Conservation (phyloP, 1,140 invertebrate species). For the Stegodyphus dumicola region DNA sequence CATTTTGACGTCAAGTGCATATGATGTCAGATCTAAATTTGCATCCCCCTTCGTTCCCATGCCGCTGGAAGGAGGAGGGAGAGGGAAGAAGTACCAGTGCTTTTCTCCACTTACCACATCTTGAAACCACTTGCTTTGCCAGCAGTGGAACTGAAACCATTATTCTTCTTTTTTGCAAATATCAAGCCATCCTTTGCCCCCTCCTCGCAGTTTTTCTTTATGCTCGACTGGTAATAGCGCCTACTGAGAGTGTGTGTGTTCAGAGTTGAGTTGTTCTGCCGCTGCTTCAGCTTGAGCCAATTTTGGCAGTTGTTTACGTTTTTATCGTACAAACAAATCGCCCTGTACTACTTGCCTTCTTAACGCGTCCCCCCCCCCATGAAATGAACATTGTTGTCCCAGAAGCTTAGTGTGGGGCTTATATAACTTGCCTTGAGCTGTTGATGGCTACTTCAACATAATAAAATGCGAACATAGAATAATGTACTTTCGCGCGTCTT, state of each 20-base stretch:
- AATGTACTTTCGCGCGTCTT: no score
- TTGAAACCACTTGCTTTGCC: slow-evolving; percentile 47
- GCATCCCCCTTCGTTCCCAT: slow-evolving; percentile 21
- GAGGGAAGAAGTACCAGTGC: neutral
- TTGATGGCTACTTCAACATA: no score
- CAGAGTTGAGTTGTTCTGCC: slow-evolving; percentile 1
- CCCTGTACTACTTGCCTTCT: neutral
- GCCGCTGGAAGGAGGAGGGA: neutral
- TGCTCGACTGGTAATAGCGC: neutral
- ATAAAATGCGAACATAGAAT: no score
- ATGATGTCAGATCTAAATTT: slow-evolving; percentile 59
- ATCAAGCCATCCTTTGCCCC: neutral
- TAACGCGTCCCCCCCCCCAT: no score
- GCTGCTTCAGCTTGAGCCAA: neutral
- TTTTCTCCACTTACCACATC: slow-evolving; percentile 24
- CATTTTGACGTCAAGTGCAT: slow-evolving; percentile 23
- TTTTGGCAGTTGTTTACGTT: slow-evolving; percentile 23
- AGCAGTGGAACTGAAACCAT: neutral
- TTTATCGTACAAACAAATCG: slow-evolving; percentile 31
- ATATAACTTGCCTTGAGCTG: no score
- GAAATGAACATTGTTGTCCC: no score
- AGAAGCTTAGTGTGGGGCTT: no score
- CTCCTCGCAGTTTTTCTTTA: slow-evolving; percentile 10
- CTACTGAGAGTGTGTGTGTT: slow-evolving; percentile 17
- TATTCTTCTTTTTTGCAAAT: neutral